phyloP scores from a whole-genome alignment of 2,113 vertebrate genomes.

The Eonycteris spelaea region DNA sequence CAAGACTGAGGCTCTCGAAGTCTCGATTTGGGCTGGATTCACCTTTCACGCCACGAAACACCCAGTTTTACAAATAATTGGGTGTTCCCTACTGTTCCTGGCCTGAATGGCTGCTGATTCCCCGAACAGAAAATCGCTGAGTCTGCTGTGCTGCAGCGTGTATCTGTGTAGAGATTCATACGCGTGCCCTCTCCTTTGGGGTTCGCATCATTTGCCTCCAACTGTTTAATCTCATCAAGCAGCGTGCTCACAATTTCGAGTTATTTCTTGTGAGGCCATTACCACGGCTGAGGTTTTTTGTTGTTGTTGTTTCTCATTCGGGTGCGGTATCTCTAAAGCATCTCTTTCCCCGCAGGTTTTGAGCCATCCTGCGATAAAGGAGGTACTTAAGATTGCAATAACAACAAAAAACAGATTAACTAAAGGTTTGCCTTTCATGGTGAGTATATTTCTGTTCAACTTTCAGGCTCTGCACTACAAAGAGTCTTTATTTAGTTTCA shows the following conservation, averaged over 20 bases:
- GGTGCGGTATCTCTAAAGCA: slow-evolving; percentile 18
- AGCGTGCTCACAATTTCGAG: neutral
- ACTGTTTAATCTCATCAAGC: slow-evolving; percentile 61
- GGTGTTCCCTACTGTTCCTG: neutral
- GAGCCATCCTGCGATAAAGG: slow-evolving; percentile 52
- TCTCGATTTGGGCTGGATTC: neutral
- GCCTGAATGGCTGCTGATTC: neutral
- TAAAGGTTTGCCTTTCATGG: slow-evolving; percentile 63
- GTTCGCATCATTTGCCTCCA: slow-evolving; percentile 47
- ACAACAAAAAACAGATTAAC: slow-evolving; percentile 68
- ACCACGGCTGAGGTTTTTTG: neutral
- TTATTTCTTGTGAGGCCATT: slow-evolving; percentile 56
- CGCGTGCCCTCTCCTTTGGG: neutral
- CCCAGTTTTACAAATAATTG: neutral
- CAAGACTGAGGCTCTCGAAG: neutral
- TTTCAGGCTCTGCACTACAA: slow-evolving; percentile 50
- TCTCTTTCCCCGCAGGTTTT: slow-evolving; percentile 46
- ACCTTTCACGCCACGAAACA: neutral
- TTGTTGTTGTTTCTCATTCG: slow-evolving; percentile 60
- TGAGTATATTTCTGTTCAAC: slow-evolving; percentile 47
- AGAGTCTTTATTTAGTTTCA: slow-evolving; percentile 70
- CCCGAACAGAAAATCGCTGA: neutral
- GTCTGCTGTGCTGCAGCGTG: neutral
- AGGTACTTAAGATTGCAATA: slow-evolving; percentile 66
- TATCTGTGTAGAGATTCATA: neutral